phyloP scores from a whole-genome alignment of 1,140 invertebrate genomes.

The Oppia nitens region DNA sequence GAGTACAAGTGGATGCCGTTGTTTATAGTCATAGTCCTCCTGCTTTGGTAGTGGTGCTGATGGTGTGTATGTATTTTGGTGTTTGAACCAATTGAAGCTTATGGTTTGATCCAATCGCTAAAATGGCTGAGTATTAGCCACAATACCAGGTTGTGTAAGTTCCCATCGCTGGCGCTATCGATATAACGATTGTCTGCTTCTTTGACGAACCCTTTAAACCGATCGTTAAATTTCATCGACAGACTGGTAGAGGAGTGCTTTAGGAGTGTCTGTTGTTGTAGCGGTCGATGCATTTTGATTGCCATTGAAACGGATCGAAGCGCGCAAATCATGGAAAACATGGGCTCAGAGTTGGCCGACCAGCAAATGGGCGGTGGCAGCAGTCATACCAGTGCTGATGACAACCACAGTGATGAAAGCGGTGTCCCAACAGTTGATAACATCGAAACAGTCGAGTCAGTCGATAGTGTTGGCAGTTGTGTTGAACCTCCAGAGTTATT shows the following conservation, averaged over 20 bases:
- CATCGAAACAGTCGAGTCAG: conserved; percentile 16
- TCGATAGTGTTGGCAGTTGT: conserved; percentile 10
- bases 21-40: neutral
- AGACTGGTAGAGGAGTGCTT: neutral
- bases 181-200: neutral
- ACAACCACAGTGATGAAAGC: conserved; percentile 14
- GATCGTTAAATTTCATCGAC: neutral
- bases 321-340: conserved; percentile 29
- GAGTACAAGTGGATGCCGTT: conserved; percentile 19
- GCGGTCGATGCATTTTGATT: conserved; percentile 18
- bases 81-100: too few relatives aligned
- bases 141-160: conserved; percentile 1
- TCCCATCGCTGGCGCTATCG: conserved; percentile 14
- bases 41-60: neutral
- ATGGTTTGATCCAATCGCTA: too few relatives aligned
- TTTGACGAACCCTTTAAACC: neutral
- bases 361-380: conserved; percentile 27
- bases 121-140: conserved; percentile 28
- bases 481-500: conserved; percentile 15
- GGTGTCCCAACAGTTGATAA: conserved; percentile 5
- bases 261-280: neutral
- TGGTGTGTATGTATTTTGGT: too few relatives aligned
- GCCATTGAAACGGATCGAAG: conserved; percentile 12
- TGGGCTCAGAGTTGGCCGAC: conserved; percentile 32
- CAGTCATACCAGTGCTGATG: conserved; percentile 19